Base-by-base conservation (phyloP, 2,888 invertebrate genomes). In the Platycheirus rosarum region DNA sequence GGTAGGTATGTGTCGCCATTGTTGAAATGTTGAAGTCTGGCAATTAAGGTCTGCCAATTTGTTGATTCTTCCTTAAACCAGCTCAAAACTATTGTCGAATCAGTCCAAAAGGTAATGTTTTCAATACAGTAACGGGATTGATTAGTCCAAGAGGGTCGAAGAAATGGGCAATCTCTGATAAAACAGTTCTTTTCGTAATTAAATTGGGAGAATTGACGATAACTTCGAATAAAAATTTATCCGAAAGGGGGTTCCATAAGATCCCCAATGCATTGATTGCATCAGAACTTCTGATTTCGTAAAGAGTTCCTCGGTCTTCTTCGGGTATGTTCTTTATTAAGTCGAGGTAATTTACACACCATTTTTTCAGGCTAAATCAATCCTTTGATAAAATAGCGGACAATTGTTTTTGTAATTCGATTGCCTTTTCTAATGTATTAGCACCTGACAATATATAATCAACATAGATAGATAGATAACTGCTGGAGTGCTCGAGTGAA, bases 251-350 rank as follows among this genome's bases (percentile, higher is more conserved):
- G 13, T 74, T 14, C 85, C n/a, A n/a, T n/a, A n/a, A n/a, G n/a
- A n/a, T n/a, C n/a, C n/a, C n/a, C 85, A 85, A 68, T 1, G 85
- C 60, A 35, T 85, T 85, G 7, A 80, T 82, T 14, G 73, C 53
- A 69, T 63, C 57, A 23, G 48, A 55, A 2, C 65, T 60, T 49
- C 51, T 71, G 4, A 71, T 77, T 78, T 48, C 42, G 46, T 73
- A 68, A n/a, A 46, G 51, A 7, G 70, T 70, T 71, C 85, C 84
- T 40, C 57, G 16, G 23, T 74, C 62, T 32, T 65, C 65, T 35
- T 49, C 11, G 18, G 62, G 20, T 42, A 66, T 42, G 13, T 68
- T 13, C 32, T 66, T 44, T 16, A 66, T 40, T 32, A 68, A 35
- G 7, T 71, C 73, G 2, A n/a, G 1, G 18, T 68, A 55, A 51